Evolutionary conservation across 2,113 vertebrate genomes (phyloP).

Genomic region (Brachypteracias leptosomus): DNA sequence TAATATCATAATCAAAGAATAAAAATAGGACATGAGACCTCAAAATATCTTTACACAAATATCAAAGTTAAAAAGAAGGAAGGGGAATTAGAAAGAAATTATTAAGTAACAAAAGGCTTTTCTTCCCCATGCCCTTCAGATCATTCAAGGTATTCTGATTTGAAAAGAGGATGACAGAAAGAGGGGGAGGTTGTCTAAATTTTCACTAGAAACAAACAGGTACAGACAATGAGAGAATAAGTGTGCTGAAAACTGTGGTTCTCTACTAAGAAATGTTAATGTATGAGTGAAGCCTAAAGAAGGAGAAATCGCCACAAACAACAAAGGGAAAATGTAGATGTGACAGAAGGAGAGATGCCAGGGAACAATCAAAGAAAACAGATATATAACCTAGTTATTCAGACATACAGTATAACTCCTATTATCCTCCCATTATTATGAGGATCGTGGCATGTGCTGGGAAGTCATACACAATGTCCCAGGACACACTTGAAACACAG

Average conservation of each 20-base stretch:
- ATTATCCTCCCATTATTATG: conserved; percentile 52
- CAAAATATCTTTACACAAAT: conserved; percentile 48
- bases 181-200: conserved; percentile 32
- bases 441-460: conserved; percentile 32
- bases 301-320: conserved; percentile 28
- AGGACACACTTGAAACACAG: conserved; percentile 67
- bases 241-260: conserved; percentile 10
- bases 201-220: conserved; percentile 34
- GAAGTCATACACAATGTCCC: conserved; percentile 49
- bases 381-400: conserved; percentile 50
- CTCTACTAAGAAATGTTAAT: conserved; percentile 38
- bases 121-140: background rate
- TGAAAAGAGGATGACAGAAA: conserved; percentile 30
- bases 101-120: conserved; percentile 22
- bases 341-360: conserved; percentile 40
- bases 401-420: conserved; percentile 33
- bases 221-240: conserved; percentile 26
- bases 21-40: conserved; percentile 26
- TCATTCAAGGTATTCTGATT: conserved; percentile 15
- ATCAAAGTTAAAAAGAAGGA: conserved; percentile 32
- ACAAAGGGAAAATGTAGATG: conserved; percentile 50
- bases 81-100: conserved; percentile 34
- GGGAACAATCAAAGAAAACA: conserved; percentile 52
- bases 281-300: background rate
- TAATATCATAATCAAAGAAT: conserved; percentile 32